Evolutionary conservation across 35 echinoderm and acorn worm species (phyloP).

Genomic region (Heliocidaris erythrogramma): DNA sequence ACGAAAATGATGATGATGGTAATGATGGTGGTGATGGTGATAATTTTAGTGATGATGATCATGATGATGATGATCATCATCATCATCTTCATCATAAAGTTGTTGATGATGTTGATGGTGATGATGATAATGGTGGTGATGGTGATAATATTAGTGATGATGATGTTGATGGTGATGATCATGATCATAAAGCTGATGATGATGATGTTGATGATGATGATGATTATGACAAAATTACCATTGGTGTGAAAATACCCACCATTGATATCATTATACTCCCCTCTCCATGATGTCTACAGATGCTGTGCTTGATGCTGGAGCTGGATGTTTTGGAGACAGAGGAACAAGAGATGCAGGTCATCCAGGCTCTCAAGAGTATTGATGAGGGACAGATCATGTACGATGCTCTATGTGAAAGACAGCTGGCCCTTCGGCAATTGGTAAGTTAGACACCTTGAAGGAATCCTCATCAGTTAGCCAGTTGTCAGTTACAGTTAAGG

Average conservation of each 20-base stretch:
- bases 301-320: constrained; percentile 90
- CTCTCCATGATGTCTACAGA: constrained; percentile 39
- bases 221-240: neutral
- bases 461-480: neutral
- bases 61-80: neutral
- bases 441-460: constrained; percentile 45
- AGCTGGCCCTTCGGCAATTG: constrained; percentile 78
- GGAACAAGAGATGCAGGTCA: constrained; percentile 83
- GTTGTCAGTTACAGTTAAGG: no score
- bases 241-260: neutral
- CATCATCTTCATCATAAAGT: no score
- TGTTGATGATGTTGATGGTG: neutral
- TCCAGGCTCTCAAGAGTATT: constrained; percentile 80
- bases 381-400: constrained; percentile 86
- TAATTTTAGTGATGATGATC: neutral
- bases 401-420: constrained; percentile 81
- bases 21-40: neutral
- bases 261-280: neutral
- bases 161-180: neutral
- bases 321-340: constrained; percentile 75
- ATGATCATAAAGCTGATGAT: neutral
- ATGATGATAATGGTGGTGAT: neutral
- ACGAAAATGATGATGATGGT: neutral
- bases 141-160: neutral
- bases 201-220: neutral